Base-by-base conservation (phyloP, 2,797 vertebrate genomes). In the Neostethus bicornis region DNA sequence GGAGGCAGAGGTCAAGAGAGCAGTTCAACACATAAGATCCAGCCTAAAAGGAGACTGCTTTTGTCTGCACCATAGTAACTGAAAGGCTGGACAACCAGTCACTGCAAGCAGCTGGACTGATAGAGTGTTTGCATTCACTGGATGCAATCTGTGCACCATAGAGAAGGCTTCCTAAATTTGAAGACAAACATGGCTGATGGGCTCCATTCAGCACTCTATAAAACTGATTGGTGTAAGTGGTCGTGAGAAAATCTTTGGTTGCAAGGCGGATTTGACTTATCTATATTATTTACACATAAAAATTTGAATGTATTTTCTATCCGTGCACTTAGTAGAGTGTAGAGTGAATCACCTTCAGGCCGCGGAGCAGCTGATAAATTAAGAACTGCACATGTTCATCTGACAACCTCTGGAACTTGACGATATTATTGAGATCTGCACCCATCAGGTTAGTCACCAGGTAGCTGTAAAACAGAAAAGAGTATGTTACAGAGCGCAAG, bases 401-500 rank as follows among this genome's bases (percentile, higher is more conserved):
- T 0, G 96, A 98, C 84, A 98, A 83, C 69, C 93, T 92, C 87
- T 99, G 97, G 84, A 97, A 99, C 79, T 98, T 98, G 32, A 99
- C 96, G 7, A 98, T 98, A 83, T 98, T 98, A 83, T 96, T 98
- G 67, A 99, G 92, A 85, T 98, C 96, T 7, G 97, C 96, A 1
- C 96, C 97, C 97, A 98, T 99, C 84, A 99, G 92, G 81, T 97
- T 96, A 39, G 97, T 98, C 86, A 99, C 97, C 65, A 98, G 91
- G 77, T 99, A 98, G 51, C 97, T 99, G 90, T 61, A 56, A 52
- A 60, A 58, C 59, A 34, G 16, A 38, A 4, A 35, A 31, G 24
- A 24, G 25, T 32, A 2, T 16, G 49, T 46, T 12, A 9, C 37
- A 46, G 0, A 13, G n/a, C 54, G 38, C 39, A 26, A 29, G 16